Evolutionary conservation across 2,888 invertebrate species (phyloP).

Genomic region (Drosophila picticornis): DNA sequence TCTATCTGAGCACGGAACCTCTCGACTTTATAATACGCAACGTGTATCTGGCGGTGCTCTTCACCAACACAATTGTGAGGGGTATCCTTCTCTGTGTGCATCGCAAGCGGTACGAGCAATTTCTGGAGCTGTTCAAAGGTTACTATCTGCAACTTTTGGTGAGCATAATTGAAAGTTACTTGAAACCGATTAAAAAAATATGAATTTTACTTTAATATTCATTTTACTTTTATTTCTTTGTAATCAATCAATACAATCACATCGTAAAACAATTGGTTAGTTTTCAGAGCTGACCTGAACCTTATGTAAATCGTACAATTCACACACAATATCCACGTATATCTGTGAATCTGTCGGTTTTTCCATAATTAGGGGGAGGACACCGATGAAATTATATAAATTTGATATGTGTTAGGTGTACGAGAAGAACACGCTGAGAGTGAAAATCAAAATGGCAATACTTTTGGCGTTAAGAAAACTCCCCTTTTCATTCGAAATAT

Average conservation of each 20-base stretch:
- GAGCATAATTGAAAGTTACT: slow-evolving; percentile 10
- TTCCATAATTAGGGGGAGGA: neutral
- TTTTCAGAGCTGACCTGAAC: neutral
- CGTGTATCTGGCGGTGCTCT: slow-evolving; percentile 76
- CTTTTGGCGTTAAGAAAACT: neutral
- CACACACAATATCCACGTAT: neutral
- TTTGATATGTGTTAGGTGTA: neutral
- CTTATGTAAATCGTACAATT: neutral
- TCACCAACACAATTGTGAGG: slow-evolving; percentile 71
- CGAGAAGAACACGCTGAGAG: too few relatives aligned
- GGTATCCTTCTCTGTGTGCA: slow-evolving; percentile 64
- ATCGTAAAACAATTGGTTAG: too few relatives aligned
- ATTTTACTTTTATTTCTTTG: neutral
- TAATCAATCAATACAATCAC: neutral
- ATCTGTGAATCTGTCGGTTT: neutral
- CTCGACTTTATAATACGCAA: slow-evolving; percentile 76
- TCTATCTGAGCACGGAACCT: slow-evolving; percentile 71
- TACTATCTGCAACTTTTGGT: slow-evolving; percentile 71
- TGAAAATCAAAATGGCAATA: neutral
- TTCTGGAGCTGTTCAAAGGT: slow-evolving; percentile 61
- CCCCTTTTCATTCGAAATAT: neutral
- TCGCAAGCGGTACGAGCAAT: slow-evolving; percentile 67
- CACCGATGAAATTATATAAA: neutral
- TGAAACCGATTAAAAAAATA: neutral
- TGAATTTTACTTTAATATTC: neutral